These are phyloP conservation scores for Neodon shergylaensis DNA, from an alignment of 2,113 vertebrate species.

Conservation along the genomic window DNA sequence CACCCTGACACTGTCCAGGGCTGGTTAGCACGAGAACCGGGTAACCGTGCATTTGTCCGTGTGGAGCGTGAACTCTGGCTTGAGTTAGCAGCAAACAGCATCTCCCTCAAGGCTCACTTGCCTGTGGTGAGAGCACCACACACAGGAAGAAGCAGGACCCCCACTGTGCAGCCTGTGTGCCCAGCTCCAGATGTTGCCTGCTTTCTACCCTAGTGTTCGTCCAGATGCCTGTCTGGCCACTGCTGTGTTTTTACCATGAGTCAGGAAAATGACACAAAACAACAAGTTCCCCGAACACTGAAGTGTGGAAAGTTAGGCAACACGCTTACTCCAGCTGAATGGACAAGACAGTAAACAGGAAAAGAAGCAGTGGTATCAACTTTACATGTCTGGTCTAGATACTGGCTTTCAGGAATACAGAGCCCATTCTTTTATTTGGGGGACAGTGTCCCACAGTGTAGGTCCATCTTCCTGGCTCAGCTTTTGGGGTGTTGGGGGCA, in stretches of 20 bases:
- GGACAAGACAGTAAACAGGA: neutral
- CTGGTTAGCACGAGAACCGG: neutral
- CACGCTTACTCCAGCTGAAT: neutral
- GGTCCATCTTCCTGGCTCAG: neutral
- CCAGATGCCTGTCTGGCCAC: neutral
- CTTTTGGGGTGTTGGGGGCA: neutral
- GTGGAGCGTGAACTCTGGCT: neutral
- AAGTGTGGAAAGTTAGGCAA: neutral
- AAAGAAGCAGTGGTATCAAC: neutral
- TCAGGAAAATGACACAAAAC: neutral
- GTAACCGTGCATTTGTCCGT: neutral
- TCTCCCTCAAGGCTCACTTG: neutral
- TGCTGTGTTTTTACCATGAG: neutral
- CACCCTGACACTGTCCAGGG: neutral
- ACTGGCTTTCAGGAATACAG: neutral
- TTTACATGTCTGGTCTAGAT: neutral
- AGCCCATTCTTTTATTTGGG: neutral
- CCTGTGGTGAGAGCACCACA: neutral
- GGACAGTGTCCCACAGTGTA: neutral
- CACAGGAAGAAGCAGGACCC: neutral
- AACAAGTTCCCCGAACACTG: neutral
- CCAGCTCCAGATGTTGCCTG: neutral
- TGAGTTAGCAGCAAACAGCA: conserved; percentile 12
- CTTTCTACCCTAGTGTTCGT: neutral
- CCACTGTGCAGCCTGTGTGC: neutral